Evolutionary conservation across 1,140 invertebrate species (phyloP).

Genomic region (Hirudo medicinalis): DNA sequence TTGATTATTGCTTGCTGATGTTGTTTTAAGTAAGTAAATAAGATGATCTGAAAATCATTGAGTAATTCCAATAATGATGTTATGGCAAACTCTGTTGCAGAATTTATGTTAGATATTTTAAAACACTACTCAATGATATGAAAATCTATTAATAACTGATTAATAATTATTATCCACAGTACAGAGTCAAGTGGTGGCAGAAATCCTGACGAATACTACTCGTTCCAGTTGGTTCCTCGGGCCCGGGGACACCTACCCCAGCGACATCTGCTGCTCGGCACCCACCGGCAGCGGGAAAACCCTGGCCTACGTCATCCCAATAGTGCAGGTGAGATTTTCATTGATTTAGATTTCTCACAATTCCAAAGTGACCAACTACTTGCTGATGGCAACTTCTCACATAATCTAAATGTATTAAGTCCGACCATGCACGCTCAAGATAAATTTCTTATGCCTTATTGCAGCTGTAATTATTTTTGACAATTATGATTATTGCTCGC

Average conservation of each 20-base stretch:
- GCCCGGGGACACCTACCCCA: slow-evolving; percentile 42
- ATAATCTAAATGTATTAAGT: too few relatives aligned
- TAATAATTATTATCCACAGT: slow-evolving; percentile 44
- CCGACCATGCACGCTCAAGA: too few relatives aligned
- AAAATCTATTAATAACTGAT: too few relatives aligned
- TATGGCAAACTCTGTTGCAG: background rate
- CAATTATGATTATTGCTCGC: background rate
- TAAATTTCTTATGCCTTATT: too few relatives aligned
- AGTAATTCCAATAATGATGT: background rate
- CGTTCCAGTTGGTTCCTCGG: slow-evolving; percentile 27
- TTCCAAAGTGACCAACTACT: slow-evolving; percentile 4
- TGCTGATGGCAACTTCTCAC: background rate
- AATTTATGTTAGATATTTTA: background rate
- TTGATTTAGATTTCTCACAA: background rate
- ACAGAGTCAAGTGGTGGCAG: slow-evolving; percentile 70
- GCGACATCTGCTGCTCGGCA: slow-evolving; percentile 88
- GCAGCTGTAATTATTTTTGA: background rate
- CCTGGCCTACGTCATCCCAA: slow-evolving; percentile 77
- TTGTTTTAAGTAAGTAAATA: background rate
- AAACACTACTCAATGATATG: background rate
- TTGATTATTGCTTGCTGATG: too few relatives aligned
- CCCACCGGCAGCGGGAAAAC: slow-evolving; percentile 97
- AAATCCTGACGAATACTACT: slow-evolving; percentile 47
- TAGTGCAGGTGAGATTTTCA: slow-evolving; percentile 54
- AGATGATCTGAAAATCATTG: background rate